Evolutionary conservation across 2,113 vertebrate species (phyloP), one percentile per base, ranked within the genome.

Genomic region (Patagioenas fasciata): DNA sequence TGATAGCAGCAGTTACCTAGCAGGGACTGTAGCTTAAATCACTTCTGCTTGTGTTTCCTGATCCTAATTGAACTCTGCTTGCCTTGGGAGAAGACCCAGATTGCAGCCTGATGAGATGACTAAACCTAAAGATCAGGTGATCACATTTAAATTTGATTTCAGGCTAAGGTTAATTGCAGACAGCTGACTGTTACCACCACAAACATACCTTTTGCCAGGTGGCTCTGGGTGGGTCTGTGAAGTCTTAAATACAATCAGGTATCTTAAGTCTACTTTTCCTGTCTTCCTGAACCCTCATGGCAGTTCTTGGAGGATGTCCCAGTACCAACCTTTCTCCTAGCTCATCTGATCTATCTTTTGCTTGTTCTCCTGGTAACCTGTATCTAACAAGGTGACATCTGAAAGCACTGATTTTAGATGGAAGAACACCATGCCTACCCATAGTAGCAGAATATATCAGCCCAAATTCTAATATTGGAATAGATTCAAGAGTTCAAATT

Each of bases 341-440:
- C 7, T 74, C 19, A 32, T 57, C 5, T 65, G 29, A 34, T 60
- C 23, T 2, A 0, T 44, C 2, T 34, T 88, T 47, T 2, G 2
- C 6, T 78, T 88, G 4, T 58, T 91, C 26, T 31, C 72, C 38
- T 71, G 21, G 44, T 51, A 72, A 50, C 15, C 9, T 62, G 3
- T 31, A 15, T 23, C 15, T 61, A 31, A 38, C 24, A 60, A 72
- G 34, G 6, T 31, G 13, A 11, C 69, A 18, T 44, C 31, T 83
- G 38, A 88, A 32, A 85, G 3, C 13, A 44, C 4, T 3, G 2
- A 24, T 81, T 79, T 58, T 58, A 51, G 11, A 12, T n/a, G 15
- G 38, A 80, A 71, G 36, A 32, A 13, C 7, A 47, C 5, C 4
- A 40, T 74, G 5, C 13, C 32, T 56, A 74, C 19, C 15, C 6